Evolutionary conservation across 2,113 vertebrate genomes (phyloP).

Genomic region (Anser cygnoides): DNA sequence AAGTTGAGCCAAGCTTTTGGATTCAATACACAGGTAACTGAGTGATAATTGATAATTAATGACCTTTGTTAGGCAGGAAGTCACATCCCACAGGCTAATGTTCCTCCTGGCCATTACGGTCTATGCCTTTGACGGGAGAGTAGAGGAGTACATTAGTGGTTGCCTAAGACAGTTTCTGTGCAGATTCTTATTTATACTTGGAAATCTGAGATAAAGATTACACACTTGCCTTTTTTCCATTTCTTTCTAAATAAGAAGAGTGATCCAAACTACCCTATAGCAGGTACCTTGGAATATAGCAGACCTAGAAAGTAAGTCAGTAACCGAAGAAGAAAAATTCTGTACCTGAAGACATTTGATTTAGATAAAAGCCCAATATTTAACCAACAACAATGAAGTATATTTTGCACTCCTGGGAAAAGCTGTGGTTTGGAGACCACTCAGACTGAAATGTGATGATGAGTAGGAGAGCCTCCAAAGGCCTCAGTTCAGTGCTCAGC

Average conservation of each 20-base stretch:
- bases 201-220: background rate
- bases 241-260: background rate
- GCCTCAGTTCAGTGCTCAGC: background rate
- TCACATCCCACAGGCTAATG: background rate
- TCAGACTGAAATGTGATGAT: constrained; percentile 20
- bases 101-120: background rate
- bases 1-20: background rate
- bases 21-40: background rate
- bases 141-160: background rate
- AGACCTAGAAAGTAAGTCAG: background rate
- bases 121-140: background rate
- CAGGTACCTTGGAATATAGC: background rate
- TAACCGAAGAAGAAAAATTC: background rate
- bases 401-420: background rate
- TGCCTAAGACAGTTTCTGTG: background rate
- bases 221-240: background rate
- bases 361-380: background rate
- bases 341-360: background rate
- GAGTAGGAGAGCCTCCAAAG: constrained; percentile 5
- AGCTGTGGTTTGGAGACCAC: constrained; percentile 33
- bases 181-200: background rate
- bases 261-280: background rate
- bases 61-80: background rate
- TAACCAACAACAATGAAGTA: background rate
- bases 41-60: background rate